These are phyloP conservation scores for Erpetoichthys calabaricus DNA, from an alignment of 2,797 vertebrate genomes.

Conservation along the genomic window DNA sequence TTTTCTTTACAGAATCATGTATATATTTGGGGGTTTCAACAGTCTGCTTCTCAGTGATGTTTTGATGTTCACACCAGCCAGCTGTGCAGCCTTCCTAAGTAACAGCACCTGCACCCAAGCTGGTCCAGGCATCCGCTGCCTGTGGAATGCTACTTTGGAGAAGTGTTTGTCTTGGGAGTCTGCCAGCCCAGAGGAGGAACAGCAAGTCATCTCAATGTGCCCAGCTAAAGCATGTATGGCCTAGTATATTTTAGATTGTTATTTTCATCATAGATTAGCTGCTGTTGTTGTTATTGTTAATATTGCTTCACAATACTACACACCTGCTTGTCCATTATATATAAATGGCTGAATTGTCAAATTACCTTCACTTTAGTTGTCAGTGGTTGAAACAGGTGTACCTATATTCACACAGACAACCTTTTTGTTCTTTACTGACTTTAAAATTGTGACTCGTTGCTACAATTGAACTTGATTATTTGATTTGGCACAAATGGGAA, in stretches of 20 bases:
- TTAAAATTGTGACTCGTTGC: too few relatives aligned
- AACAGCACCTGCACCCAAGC: conserved; percentile 45
- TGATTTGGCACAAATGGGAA: too few relatives aligned
- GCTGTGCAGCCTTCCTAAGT: conserved; percentile 55
- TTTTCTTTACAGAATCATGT: conserved; percentile 61
- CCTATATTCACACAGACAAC: too few relatives aligned
- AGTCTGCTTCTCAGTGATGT: conserved; percentile 86
- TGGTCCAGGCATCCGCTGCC: conserved; percentile 61
- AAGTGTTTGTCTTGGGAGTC: conserved; percentile 66
- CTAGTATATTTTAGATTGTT: conserved; percentile 11
- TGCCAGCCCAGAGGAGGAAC: conserved; percentile 29
- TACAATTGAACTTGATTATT: too few relatives aligned
- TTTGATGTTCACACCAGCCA: conserved; percentile 65
- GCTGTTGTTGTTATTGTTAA: too few relatives aligned
- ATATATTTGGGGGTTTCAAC: conserved; percentile 91
- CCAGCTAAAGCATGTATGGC: conserved; percentile 58
- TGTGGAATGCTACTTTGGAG: conserved; percentile 51
- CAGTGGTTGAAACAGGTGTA: too few relatives aligned
- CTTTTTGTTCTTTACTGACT: too few relatives aligned
- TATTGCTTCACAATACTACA: too few relatives aligned
- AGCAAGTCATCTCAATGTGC: conserved; percentile 52
- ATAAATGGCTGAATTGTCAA: too few relatives aligned
- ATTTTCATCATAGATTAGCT: neutral
- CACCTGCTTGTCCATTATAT: too few relatives aligned
- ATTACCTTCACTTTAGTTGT: too few relatives aligned